phyloP scores from a whole-genome alignment of 2,113 vertebrate species.

The Mobula hypostoma region DNA sequence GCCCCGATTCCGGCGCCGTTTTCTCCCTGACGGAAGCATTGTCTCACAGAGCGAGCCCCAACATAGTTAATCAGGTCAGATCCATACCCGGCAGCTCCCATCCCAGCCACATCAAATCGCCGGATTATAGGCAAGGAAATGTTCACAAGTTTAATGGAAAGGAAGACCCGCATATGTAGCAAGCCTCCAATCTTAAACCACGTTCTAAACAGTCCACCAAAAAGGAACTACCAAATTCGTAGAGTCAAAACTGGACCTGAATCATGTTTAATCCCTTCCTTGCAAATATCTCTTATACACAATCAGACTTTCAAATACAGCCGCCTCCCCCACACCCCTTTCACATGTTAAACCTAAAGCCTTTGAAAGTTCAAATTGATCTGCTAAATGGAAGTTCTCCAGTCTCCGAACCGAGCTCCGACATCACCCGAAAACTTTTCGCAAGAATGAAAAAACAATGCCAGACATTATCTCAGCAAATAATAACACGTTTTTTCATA shows the following conservation, averaged over 20 bases:
- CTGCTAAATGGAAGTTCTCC: not conserved
- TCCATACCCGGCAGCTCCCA: not conserved
- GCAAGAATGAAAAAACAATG: not conserved
- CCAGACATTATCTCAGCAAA: not conserved
- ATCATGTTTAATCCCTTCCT: not conserved
- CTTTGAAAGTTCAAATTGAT: not conserved
- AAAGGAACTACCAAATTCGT: not conserved
- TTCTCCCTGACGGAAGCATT: too few species aligned
- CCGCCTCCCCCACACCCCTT: not conserved
- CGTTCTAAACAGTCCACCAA: not conserved
- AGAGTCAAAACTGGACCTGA: not conserved
- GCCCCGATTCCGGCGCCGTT: not conserved
- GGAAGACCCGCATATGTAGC: not conserved
- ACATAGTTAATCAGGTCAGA: not conserved
- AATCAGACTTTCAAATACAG: not conserved
- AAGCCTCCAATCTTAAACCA: not conserved
- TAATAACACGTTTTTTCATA: too few species aligned
- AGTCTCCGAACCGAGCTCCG: not conserved
- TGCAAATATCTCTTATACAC: not conserved
- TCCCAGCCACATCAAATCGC: not conserved
- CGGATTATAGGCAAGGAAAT: not conserved
- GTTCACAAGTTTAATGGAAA: not conserved
- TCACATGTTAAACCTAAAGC: not conserved
- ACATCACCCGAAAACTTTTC: not conserved
- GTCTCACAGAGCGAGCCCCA: not conserved